Base-by-base conservation (phyloP, 2,113 vertebrate species). In the Lophura nycthemera region DNA sequence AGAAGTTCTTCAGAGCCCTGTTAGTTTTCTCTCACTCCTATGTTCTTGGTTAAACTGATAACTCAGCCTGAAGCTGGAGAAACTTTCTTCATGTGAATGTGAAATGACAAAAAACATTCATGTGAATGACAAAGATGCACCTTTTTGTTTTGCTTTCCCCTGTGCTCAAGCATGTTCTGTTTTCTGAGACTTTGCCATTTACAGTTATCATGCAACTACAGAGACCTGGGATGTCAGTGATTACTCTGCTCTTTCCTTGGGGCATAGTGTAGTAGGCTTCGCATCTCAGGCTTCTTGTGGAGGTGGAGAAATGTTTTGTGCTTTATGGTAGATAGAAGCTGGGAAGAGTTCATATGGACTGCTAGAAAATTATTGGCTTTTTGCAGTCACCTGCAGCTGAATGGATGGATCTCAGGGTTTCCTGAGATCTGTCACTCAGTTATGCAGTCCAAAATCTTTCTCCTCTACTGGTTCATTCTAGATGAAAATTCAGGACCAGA, bases 371-470 rank as follows among this genome's bases (percentile, higher is more conserved):
- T 57, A 18, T 22, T 83, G 24, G 11, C 17, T 71, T 8, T 54
- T n/a, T 13, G 3, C 17, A 32, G 18, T 70, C 45, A 59, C 17
- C 29, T 52, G 34, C 29, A 52, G 48, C 17, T 57, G 0, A 30
- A 16, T 30, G 9, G 3, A 13, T 0, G 0, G 12, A 6, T 54
- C 27, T 90, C 29, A 52, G 40, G 2, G 25, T 45, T 45, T 27
- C 16, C n/a, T 36, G 13, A 56, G 13, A 3, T 73, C 38, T 57
- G 56, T 90, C 40, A 73, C 27, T 1, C 36, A 74, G 7, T 48
- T 34, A 10, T 18, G 11, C 36, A 6, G 27, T 47, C 14, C 1
- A 0, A 70, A 85, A 22, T 30, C 66, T 36, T 45, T 80, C 24
- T 86, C 9, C 22, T 43, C 5, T 11, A 29, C 0, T 1, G 15